Conservation (phyloP, 1,140 invertebrate genomes). For the Akabosia matsudoensis region DNA sequence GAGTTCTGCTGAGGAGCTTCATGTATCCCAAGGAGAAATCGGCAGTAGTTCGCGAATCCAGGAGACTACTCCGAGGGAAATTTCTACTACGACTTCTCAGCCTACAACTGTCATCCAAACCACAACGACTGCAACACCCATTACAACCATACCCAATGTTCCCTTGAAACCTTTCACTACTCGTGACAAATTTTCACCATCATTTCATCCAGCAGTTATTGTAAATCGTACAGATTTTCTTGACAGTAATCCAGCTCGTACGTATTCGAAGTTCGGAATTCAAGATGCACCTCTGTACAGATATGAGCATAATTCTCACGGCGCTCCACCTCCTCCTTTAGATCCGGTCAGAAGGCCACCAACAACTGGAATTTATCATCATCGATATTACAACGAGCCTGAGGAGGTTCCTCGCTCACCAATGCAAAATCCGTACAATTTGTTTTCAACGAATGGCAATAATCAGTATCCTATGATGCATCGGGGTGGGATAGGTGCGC, state of each 20-base stretch:
- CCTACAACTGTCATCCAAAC: not conserved
- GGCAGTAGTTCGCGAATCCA: not conserved
- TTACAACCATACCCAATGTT: not conserved
- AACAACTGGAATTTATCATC: constrained; percentile 19
- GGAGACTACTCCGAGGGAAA: too few species aligned
- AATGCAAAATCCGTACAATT: not conserved
- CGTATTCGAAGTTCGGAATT: constrained; percentile 44
- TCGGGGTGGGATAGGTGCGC: not conserved
- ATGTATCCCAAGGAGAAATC: not conserved
- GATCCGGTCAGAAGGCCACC: not conserved
- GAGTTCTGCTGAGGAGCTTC: not conserved
- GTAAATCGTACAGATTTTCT: too few species aligned
- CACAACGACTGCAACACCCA: not conserved
- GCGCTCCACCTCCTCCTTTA: not conserved
- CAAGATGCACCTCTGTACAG: constrained; percentile 34
- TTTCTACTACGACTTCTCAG: not conserved
- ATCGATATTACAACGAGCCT: constrained; percentile 35
- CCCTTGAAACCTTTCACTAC: constrained; percentile 1
- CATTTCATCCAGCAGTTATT: not conserved
- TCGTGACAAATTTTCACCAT: constrained; percentile 16
- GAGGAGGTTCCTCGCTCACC: constrained; percentile 1
- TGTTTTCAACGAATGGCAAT: not conserved
- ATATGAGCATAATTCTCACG: not conserved
- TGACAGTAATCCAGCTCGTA: constrained; percentile 28
- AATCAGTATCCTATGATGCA: not conserved